Percentiles rank a stretch among this genome's conserved stretches.
Evolutionary conservation across 2,113 vertebrate genomes (phyloP).

Genomic region (Cynoglossus semilaevis): DNA sequence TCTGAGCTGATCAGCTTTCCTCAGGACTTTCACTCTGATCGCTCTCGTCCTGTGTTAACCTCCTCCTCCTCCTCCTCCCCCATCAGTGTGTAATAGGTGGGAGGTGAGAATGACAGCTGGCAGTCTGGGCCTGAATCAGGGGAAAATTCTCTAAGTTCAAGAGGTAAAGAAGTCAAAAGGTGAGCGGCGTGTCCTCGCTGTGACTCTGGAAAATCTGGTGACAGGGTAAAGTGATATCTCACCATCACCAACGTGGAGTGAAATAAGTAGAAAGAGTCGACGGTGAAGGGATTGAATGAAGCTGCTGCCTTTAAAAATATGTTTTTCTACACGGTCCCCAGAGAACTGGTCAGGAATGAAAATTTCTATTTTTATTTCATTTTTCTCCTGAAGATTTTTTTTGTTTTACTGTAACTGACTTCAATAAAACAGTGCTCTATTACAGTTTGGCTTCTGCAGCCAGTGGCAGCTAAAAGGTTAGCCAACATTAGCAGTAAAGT

Average conservation of each 20-base stretch:
- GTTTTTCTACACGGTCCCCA: no score
- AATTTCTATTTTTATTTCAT: no score
- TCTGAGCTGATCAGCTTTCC: slow-evolving; percentile 71
- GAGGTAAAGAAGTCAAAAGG: slow-evolving; percentile 76
- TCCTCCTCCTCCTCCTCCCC: background rate
- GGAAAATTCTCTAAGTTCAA: slow-evolving; percentile 65
- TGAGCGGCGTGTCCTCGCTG: slow-evolving; percentile 62
- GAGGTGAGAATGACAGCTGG: slow-evolving; percentile 72
- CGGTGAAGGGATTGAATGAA: no score
- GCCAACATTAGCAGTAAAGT: slow-evolving; percentile 14
- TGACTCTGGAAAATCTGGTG: slow-evolving; percentile 77
- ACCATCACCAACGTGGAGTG: slow-evolving; percentile 39
- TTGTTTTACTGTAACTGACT: no score
- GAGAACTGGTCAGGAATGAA: no score
- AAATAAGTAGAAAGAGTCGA: background rate
- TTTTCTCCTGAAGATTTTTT: no score
- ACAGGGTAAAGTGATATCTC: slow-evolving; percentile 75
- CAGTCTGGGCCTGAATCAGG: slow-evolving; percentile 46
- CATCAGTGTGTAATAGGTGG: slow-evolving; percentile 48
- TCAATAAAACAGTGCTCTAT: no score
- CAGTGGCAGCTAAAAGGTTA: no score
- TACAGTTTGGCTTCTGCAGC: no score
- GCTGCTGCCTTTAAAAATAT: no score
- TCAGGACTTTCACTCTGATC: slow-evolving; percentile 12
- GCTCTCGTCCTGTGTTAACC: slow-evolving; percentile 57